phyloP scores from a whole-genome alignment of 2,888 invertebrate species.

The Phorcus lineatus region DNA sequence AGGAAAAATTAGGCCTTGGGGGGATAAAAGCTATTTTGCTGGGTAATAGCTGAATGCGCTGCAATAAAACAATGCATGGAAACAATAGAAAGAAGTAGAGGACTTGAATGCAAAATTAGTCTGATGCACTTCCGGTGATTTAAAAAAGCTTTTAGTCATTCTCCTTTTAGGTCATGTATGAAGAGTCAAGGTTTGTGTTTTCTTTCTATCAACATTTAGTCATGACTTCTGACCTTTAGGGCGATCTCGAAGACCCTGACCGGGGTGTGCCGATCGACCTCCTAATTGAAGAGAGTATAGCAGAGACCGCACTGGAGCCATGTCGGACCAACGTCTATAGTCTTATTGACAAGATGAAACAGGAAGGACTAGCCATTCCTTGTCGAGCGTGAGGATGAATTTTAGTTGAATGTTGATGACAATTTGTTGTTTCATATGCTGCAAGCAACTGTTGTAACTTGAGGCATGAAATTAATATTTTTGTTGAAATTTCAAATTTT shows the following conservation, averaged over 20 bases:
- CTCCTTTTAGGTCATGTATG: too few relatives aligned
- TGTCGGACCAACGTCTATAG: constrained; percentile 81
- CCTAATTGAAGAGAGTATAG: constrained; percentile 80
- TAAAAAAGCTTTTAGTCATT: too few relatives aligned
- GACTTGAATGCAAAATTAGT: too few relatives aligned
- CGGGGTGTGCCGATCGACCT: constrained; percentile 80
- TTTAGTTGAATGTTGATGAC: neutral
- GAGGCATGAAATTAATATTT: neutral
- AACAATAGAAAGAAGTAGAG: too few relatives aligned
- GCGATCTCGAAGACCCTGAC: constrained; percentile 76
- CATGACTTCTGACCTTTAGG: constrained; percentile 54
- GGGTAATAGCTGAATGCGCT: too few relatives aligned
- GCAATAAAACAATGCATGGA: too few relatives aligned
- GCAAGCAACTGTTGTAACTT: neutral
- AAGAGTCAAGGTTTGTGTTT: too few relatives aligned
- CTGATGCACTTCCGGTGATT: too few relatives aligned
- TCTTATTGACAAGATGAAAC: constrained; percentile 82
- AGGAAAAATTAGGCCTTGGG: too few relatives aligned
- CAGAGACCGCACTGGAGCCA: constrained; percentile 81
- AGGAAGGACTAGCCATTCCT: constrained; percentile 81
- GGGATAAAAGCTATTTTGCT: too few relatives aligned
- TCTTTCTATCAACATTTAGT: too few relatives aligned
- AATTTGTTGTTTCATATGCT: neutral
- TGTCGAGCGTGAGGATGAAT: constrained; percentile 73
- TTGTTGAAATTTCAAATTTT: neutral